Base-by-base conservation (phyloP, 2,797 vertebrate species). In the Rhodeus uyekii region DNA sequence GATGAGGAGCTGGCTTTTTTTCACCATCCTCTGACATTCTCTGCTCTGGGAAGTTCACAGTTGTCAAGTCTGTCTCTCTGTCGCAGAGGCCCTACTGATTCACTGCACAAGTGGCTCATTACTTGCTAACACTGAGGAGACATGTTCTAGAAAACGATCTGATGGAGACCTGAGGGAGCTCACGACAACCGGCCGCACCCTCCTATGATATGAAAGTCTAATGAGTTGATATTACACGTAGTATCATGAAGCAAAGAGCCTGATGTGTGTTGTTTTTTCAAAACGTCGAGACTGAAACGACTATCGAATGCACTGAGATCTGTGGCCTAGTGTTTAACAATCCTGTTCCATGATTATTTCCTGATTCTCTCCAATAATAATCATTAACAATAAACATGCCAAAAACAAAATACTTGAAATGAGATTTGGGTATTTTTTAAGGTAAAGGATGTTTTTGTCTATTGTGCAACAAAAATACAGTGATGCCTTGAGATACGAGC, bases 11-110 rank as follows among this genome's bases (percentile, higher is more conserved):
- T 2, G 42, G 86, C 89, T 90, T 86, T 92, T 92, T 91, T 88
- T 87, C 68, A 87, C 60, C 81, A 90, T 88, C 90, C 86, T 84
- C 90, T 90, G 88, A 91, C 93, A 92, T 93, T 93, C 92, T 84
- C 81, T 78, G 82, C 90, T 91, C 90, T 84, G 86, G 90, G 88
- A 91, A 89, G 89, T 90, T 90, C 75, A 13, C 87, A 90, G 92
- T 91, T 91, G 90, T 91, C 87, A 91, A 81, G 91, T 75, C 76
- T 78, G 84, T 86, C 80, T 85, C 61, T 85, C 46, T 67, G 84
- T 82, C 84, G 34, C 78, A 9, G 73, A 80, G 65, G 78, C 79
- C 69, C 65, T 39, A 53, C 68, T 39, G 78, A 72, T 80, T 76
- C 84, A 50, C 81, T 76, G 76, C 82, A 50, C 74, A 79, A 81